These are phyloP conservation scores for Monochamus alternatus DNA, from an alignment of 2,888 invertebrate genomes.

Conservation along the genomic window DNA sequence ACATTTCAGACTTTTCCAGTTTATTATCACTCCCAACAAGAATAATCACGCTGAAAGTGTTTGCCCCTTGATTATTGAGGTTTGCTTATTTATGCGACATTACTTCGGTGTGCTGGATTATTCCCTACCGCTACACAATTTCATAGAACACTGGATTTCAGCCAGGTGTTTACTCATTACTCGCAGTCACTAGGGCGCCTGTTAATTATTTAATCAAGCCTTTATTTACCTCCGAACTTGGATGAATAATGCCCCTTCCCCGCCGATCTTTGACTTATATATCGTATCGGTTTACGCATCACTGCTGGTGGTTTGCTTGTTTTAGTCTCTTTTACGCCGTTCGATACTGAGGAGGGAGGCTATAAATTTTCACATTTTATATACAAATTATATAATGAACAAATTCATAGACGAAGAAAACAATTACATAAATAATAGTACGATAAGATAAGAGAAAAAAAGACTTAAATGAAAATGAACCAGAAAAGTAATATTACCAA, in stretches of 20 bases:
- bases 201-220: slow-evolving; percentile 30
- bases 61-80: slow-evolving; percentile 25
- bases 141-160: slow-evolving; percentile 22
- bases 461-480: too few species aligned
- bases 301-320: neutral
- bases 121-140: slow-evolving; percentile 20
- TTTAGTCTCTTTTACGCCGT: neutral
- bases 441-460: too few species aligned
- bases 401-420: too few species aligned
- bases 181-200: slow-evolving; percentile 6
- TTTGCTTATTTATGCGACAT: slow-evolving; percentile 27
- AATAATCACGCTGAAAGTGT: neutral
- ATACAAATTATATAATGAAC: too few species aligned
- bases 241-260: slow-evolving; percentile 1
- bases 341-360: neutral
- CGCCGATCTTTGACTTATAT: slow-evolving; percentile 4
- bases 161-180: slow-evolving; percentile 4
- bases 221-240: slow-evolving; percentile 4
- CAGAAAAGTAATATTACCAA: too few species aligned
- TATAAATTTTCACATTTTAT: neutral
- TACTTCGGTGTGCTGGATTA: slow-evolving; percentile 17
- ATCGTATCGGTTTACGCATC: slow-evolving; percentile 1
- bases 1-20: too few species aligned
- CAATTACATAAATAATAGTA: too few species aligned
- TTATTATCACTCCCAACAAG: too few species aligned